Evolutionary conservation across 2,113 vertebrate species (phyloP), one percentile per base, ranked within the genome.

Genomic region (Drymodes brunneopygia): DNA sequence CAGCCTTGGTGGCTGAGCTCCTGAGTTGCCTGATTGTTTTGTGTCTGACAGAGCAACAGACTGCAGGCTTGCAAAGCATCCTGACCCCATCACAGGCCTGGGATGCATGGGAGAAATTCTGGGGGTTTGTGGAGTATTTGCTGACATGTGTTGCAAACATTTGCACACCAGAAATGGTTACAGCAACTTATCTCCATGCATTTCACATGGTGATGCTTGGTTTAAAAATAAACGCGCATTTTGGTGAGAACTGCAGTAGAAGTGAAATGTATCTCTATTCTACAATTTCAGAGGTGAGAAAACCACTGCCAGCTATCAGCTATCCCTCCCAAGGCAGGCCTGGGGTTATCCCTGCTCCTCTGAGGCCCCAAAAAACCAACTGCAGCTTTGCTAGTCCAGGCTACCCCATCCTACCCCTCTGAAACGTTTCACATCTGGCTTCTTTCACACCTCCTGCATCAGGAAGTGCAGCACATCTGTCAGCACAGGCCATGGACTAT

Each of bases 401-500:
- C 75, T 92, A 57, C 36, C 79, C 67, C 60, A n/a, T 71, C 85
- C 51, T 6, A 44, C 35, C 53, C 47, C 72, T 35, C 61, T 45
- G 8, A 82, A 86, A 33, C 45, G 17, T 33, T 71, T 53, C 51
- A 50, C 40, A 65, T 25, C 40, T 94, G 57, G 27, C 50, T 85
- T 33, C 69, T 72, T 75, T 79, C 7, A n/a, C 12, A 48, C 8
- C 50, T 72, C 57, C 36, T 72, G 23, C 16, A 1, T 21, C n/a
- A 36, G 7, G 7, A 77, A 50, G 31, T 12, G 5, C 33, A 80
- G 57, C 36, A 24, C 40, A 85, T 45, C 73, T 42, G 45, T 21
- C 45, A 57, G 20, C 50, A 72, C 33, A 36, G 66, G 36, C 83
- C 7, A 44, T 0, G 53, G 21, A 22, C 0, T 0, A 4, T 42